Evolutionary conservation across 2,113 vertebrate genomes (phyloP).

Genomic region (Callipepla squamata): DNA sequence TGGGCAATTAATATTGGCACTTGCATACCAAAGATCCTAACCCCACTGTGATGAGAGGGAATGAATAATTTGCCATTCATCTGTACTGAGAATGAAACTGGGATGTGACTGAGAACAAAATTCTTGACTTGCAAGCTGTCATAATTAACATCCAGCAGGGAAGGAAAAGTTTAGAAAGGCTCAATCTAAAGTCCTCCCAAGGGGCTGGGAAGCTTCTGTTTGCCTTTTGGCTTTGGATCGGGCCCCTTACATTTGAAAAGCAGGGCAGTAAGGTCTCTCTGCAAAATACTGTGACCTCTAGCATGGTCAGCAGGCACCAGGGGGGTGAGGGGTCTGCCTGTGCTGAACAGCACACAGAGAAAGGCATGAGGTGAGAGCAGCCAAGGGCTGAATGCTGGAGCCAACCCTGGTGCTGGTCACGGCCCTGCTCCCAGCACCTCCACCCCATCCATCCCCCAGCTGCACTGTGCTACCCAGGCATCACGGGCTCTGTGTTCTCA

Average conservation of each 20-base stretch:
- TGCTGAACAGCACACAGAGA: neutral
- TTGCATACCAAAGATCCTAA: slow-evolving; percentile 32
- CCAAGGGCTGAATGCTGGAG: neutral
- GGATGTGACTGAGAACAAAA: slow-evolving; percentile 7
- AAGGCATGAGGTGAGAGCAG: neutral
- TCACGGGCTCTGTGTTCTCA: rapidly evolving
- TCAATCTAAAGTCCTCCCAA: neutral
- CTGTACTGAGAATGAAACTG: neutral
- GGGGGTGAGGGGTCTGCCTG: rapidly evolving
- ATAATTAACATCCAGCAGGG: slow-evolving; percentile 39
- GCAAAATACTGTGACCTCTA: no score
- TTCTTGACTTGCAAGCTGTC: neutral
- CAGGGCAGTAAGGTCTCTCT: neutral
- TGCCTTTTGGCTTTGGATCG: neutral
- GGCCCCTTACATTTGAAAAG: neutral
- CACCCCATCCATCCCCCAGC: rapidly evolving
- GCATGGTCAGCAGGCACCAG: neutral
- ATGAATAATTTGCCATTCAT: slow-evolving; percentile 53
- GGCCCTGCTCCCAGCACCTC: no score
- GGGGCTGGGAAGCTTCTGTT: neutral
- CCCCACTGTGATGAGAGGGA: slow-evolving; percentile 63
- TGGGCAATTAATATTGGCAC: slow-evolving; percentile 67
- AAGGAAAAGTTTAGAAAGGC: neutral
- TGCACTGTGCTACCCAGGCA: neutral
- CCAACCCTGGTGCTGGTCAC: neutral